Conservation (phyloP, 2,113 vertebrate genomes). For the Grammomys dolichurus region DNA sequence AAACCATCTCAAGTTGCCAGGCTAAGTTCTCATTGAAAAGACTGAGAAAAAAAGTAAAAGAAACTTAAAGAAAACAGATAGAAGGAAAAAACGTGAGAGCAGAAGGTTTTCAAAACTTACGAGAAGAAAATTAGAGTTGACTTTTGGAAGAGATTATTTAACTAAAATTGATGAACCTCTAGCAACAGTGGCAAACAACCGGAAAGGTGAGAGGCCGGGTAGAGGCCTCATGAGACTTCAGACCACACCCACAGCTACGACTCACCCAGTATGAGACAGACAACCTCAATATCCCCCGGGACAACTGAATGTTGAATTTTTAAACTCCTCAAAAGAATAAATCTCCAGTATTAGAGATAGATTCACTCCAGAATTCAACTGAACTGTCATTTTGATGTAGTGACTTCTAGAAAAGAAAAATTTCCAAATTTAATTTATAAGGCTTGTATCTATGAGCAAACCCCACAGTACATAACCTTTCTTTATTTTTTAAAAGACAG, state of each 20-base stretch:
- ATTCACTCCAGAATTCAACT: not conserved
- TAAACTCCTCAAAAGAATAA: not conserved
- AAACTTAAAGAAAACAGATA: not conserved
- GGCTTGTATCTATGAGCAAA: not conserved
- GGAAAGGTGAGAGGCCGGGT: rapidly evolving
- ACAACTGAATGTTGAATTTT: not conserved
- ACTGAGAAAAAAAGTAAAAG: not conserved
- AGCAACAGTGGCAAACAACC: not conserved
- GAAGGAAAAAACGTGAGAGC: not conserved
- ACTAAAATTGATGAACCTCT: not conserved
- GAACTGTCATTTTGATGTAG: not conserved
- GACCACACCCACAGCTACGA: not conserved
- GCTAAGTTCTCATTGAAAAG: not conserved
- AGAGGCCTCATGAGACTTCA: not conserved
- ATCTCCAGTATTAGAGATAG: not conserved
- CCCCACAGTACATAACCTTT: not conserved
- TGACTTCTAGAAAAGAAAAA: not conserved
- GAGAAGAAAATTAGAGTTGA: not conserved
- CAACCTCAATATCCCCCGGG: not conserved
- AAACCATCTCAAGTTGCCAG: not conserved
- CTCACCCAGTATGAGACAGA: too few relatives aligned
- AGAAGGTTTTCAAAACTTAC: not conserved
- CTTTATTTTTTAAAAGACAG: not conserved
- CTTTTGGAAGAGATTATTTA: not conserved
- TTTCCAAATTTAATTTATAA: not conserved